Evolutionary conservation across 2,888 invertebrate genomes (phyloP).

Genomic region (Polylopha cassiicola): DNA sequence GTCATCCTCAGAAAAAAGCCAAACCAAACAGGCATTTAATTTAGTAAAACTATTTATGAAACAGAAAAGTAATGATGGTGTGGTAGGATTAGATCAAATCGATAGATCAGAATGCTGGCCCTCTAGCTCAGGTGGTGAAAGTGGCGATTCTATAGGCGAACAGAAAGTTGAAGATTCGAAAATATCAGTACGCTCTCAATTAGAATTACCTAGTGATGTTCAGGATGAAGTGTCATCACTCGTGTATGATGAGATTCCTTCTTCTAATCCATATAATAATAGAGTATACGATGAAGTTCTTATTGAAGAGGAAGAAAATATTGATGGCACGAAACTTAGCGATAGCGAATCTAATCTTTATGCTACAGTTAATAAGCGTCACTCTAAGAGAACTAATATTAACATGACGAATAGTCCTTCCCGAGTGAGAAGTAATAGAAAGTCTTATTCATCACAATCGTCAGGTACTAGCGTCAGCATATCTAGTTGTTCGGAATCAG

Average conservation of each 20-base stretch:
- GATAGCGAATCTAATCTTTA: slow-evolving; percentile 66
- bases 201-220: slow-evolving; percentile 74
- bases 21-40: slow-evolving; percentile 85
- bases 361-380: slow-evolving; percentile 69
- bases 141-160: slow-evolving; percentile 77
- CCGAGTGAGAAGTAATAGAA: slow-evolving; percentile 56
- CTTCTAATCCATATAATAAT: slow-evolving; percentile 50
- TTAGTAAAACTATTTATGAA: slow-evolving; percentile 93
- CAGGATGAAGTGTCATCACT: slow-evolving; percentile 58
- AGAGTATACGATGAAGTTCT: slow-evolving; percentile 69
- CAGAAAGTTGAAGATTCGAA: slow-evolving; percentile 49
- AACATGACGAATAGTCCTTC: slow-evolving; percentile 74
- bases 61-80: slow-evolving; percentile 89
- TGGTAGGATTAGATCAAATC: slow-evolving; percentile 85
- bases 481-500: slow-evolving; percentile 75
- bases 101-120: slow-evolving; percentile 87
- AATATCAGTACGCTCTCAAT: slow-evolving; percentile 59
- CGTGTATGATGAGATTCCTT: slow-evolving; percentile 62
- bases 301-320: slow-evolving; percentile 66
- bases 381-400: slow-evolving; percentile 65
- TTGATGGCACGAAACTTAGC: slow-evolving; percentile 61
- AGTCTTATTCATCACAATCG: slow-evolving; percentile 68
- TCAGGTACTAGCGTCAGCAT: slow-evolving; percentile 73
- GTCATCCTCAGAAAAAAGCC: slow-evolving; percentile 68
- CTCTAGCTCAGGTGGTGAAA: slow-evolving; percentile 79